Evolutionary conservation across 2,888 invertebrate genomes (phyloP).

Genomic region (Cataglyphis albicans): DNA sequence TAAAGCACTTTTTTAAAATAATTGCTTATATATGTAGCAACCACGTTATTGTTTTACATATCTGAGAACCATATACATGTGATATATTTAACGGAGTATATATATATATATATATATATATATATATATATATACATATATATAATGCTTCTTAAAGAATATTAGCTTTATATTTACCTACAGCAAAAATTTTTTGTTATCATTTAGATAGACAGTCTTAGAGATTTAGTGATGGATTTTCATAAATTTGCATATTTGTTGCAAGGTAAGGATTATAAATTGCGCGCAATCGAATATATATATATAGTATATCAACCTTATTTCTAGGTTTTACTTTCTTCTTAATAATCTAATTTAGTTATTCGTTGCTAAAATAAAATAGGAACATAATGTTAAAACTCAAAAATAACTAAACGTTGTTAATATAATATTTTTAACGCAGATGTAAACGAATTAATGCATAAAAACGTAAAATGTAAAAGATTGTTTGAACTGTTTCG

Average conservation of each 20-base stretch:
- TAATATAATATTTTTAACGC: background rate
- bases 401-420: background rate
- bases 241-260: background rate
- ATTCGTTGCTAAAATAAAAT: slow-evolving; percentile 18
- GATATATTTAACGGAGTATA: slow-evolving; percentile 66
- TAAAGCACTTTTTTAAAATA: slow-evolving; percentile 72
- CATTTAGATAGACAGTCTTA: background rate
- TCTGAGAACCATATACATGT: slow-evolving; percentile 60
- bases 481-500: background rate
- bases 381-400: background rate
- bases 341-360: background rate
- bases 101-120: slow-evolving; percentile 54
- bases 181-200: slow-evolving; percentile 28
- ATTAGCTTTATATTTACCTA: slow-evolving; percentile 5
- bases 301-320: background rate
- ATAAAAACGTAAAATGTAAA: background rate
- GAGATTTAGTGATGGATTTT: slow-evolving; percentile 8
- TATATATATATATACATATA: slow-evolving; percentile 38
- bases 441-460: slow-evolving; percentile 2
- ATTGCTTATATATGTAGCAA: slow-evolving; percentile 70
- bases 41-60: slow-evolving; percentile 44
- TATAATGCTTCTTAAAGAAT: slow-evolving; percentile 11
- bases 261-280: background rate
- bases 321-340: background rate
- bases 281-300: background rate